These are phyloP conservation scores for Scolanthus callimorphus DNA, from an alignment of 92 coral and sea anemone species.

Conservation along the genomic window DNA sequence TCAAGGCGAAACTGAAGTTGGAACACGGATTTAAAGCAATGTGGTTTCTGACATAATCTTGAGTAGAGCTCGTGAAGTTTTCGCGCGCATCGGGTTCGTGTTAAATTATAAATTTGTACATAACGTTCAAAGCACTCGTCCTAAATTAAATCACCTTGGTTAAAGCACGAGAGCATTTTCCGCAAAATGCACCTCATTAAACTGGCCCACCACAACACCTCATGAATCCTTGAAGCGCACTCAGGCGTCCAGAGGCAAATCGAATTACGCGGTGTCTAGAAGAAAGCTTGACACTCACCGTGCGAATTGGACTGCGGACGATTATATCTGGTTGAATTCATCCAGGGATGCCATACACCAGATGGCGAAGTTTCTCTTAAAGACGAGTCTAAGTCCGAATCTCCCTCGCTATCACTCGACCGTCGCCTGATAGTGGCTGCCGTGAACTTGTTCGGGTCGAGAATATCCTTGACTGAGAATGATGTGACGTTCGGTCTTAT, in stretches of 20 bases:
- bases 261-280: constrained; percentile 21
- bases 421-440: constrained; percentile 58
- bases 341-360: constrained; percentile 95
- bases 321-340: constrained; percentile 89
- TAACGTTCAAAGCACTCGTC: too few species aligned
- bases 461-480: constrained; percentile 94
- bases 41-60: too few species aligned
- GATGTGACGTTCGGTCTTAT: constrained; percentile 86
- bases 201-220: background rate
- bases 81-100: too few species aligned
- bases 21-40: too few species aligned
- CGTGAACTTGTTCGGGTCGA: constrained; percentile 94
- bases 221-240: too few species aligned
- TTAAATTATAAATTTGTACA: too few species aligned
- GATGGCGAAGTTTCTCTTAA: constrained; percentile 50
- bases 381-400: constrained; percentile 64
- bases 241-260: background rate
- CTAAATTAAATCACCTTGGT: too few species aligned
- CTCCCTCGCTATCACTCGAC: constrained; percentile 58
- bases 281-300: constrained; percentile 59
- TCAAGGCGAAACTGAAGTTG: too few species aligned
- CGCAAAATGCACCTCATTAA: background rate
- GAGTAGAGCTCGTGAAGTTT: too few species aligned
- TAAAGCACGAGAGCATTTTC: too few species aligned
- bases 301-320: constrained; percentile 67